Percentiles rank a stretch among this genome's conserved stretches.
phyloP scores from a whole-genome alignment of 2,113 vertebrate species.

The Picathartes gymnocephalus region DNA sequence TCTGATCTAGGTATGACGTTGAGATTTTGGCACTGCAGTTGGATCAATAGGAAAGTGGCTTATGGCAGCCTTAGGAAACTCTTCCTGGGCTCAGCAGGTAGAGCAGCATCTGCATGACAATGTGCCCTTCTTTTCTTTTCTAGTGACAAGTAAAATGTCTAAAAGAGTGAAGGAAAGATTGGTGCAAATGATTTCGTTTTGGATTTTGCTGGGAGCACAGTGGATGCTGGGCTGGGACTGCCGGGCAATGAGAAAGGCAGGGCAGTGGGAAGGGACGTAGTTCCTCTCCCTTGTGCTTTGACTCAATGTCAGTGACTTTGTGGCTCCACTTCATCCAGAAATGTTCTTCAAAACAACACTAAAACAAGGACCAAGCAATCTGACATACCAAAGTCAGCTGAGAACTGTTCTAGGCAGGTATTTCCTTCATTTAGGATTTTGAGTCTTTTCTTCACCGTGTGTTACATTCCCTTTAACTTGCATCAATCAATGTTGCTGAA shows the following conservation, averaged over 20 bases:
- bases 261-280: neutral
- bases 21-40: neutral
- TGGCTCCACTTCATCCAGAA: neutral
- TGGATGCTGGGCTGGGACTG: neutral
- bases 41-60: neutral
- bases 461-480: neutral
- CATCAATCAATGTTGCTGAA: neutral
- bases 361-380: neutral
- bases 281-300: neutral
- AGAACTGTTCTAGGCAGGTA: neutral
- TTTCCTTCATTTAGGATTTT: neutral
- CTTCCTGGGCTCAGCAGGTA: neutral
- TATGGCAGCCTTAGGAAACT: neutral
- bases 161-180: neutral
- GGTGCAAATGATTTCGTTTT: neutral
- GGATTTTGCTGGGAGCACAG: neutral
- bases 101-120: fast-evolving
- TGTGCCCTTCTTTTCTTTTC: neutral
- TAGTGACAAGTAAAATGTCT: neutral
- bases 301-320: neutral
- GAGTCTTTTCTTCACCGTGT: neutral
- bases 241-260: neutral
- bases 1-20: neutral
- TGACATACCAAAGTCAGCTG: neutral
- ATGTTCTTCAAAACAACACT: neutral